Conservation (phyloP, 2,797 vertebrate species). For the Amblyraja radiata region DNA sequence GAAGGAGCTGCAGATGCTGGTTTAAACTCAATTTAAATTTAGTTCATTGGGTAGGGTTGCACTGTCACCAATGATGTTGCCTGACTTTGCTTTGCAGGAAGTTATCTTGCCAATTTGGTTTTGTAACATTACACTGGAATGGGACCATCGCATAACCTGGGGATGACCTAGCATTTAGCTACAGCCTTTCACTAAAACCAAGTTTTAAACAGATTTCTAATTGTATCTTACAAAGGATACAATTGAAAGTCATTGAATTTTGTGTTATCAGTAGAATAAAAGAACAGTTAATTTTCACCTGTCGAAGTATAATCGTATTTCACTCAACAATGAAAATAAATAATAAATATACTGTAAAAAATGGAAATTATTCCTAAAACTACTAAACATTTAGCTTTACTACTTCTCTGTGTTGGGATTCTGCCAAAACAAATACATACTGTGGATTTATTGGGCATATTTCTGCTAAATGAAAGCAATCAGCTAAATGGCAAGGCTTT, state of each 20-base stretch:
- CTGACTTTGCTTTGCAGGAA: too few relatives aligned
- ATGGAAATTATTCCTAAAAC: constrained; percentile 27
- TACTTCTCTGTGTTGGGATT: neutral
- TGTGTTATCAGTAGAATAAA: neutral
- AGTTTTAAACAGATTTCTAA: neutral
- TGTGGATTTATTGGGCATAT: neutral
- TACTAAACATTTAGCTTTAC: constrained; percentile 19
- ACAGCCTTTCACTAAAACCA: neutral
- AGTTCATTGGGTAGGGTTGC: too few relatives aligned
- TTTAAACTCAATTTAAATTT: too few relatives aligned
- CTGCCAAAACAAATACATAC: constrained; percentile 3
- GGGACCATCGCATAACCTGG: too few relatives aligned
- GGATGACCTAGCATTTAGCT: too few relatives aligned
- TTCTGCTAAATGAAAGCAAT: constrained; percentile 6
- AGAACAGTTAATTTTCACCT: neutral
- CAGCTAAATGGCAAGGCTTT: neutral
- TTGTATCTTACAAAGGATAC: neutral
- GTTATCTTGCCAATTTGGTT: too few relatives aligned
- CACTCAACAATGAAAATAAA: neutral
- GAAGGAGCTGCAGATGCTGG: too few relatives aligned
- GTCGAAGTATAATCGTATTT: neutral
- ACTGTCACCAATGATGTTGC: too few relatives aligned
- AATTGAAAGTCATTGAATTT: neutral
- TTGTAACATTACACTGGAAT: too few relatives aligned
- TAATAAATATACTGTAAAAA: neutral